Base-by-base conservation (phyloP, 2,888 invertebrate genomes). In the Leptopterna dolabrata region DNA sequence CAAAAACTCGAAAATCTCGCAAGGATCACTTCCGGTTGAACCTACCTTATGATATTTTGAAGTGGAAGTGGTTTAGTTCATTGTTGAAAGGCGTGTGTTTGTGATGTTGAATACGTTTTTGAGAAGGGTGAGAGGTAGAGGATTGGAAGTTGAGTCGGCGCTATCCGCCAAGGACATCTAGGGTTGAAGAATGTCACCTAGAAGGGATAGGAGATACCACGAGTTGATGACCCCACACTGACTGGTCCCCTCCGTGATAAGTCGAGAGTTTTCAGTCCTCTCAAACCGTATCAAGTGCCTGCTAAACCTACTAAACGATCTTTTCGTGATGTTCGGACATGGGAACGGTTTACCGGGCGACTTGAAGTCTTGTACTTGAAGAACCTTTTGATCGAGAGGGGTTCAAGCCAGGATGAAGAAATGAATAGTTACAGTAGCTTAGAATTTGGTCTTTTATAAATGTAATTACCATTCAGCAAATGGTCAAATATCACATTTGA, bases 151-250 rank as follows among this genome's bases (percentile, higher is more conserved):
- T 27, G 63, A 63, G 63, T 63, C 63, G 24, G 63, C 63, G 63
- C 63, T 63, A 63, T 63, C 63, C 63, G 19, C 63, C 63, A 63
- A 63, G 63, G 63, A 63, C 63, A 63, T 27, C 63, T 63, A 27
- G 63, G 63, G 19, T 63, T 63, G 63, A 63, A 63, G 63, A 63
- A 63, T 63, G 63, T 63, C 63, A 63, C 63, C 63, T 63, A 63
- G 63, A 63, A 63, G 63, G 63, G 63, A 63, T 24, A 63, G 63
- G 63, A 63, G 63, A 63, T 63, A 63, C 63, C 63, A 27, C 6
- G 24, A 63, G 63, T 63, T 24, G 24, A 63, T 63, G 63, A 63
- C 63, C 63, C 24, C 63, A 11, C 63, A 63, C 63, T 63, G 63
- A 51, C 51, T 51, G 51, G 51, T 16, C 51, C 51, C 24, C 63